Conservation (phyloP, 2,888 invertebrate genomes). For the Hyalella azteca region DNA sequence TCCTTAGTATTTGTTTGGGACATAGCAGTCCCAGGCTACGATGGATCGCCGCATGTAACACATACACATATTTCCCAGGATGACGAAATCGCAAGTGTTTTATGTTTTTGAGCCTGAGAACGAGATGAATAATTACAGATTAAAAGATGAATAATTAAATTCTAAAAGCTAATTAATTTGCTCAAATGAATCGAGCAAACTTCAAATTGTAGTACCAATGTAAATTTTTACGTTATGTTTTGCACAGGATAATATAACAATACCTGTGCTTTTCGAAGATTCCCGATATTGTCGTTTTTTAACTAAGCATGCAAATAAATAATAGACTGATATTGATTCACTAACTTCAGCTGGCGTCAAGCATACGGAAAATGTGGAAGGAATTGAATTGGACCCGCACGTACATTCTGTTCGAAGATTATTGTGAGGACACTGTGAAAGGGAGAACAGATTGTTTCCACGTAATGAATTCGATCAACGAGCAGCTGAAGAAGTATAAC, state of each 20-base stretch:
- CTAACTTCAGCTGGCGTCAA: not conserved
- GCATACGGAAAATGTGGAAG: not conserved
- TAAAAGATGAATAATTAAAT: not conserved
- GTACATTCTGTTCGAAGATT: not conserved
- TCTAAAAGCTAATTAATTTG: not conserved
- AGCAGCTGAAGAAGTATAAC: not conserved
- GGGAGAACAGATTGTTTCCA: not conserved
- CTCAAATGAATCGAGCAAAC: not conserved
- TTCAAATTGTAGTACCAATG: no score
- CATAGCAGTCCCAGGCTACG: no score
- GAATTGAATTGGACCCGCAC: not conserved
- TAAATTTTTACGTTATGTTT: no score
- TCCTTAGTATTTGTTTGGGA: no score
- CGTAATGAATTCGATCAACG: not conserved
- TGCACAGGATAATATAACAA: no score
- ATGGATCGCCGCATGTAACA: no score
- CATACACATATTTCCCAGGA: no score
- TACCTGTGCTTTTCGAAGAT: no score
- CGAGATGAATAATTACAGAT: not conserved
- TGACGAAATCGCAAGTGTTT: no score
- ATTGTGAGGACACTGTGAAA: not conserved
- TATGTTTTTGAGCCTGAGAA: no score
- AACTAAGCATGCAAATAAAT: not conserved
- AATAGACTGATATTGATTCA: not conserved
- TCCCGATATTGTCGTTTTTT: no score